phyloP scores from a whole-genome alignment of 1,140 invertebrate genomes.

The Saccostrea echinata region DNA sequence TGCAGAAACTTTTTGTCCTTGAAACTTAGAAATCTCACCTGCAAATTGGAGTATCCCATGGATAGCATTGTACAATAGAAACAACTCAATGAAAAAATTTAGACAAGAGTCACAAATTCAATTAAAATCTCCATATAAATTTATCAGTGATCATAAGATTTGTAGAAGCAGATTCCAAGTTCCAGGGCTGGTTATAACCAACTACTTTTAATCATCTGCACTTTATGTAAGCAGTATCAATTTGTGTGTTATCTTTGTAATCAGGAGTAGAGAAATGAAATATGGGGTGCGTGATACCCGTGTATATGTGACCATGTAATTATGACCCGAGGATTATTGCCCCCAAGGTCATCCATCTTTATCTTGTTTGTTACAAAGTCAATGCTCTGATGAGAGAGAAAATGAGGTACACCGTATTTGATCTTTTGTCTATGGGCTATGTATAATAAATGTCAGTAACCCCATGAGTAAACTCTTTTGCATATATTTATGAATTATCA shows the following conservation, averaged over 20 bases:
- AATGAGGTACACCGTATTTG: too few species aligned
- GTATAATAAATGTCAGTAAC: too few species aligned
- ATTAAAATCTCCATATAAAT: not conserved
- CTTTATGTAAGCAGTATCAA: too few species aligned
- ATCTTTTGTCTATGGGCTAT: too few species aligned
- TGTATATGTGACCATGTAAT: not conserved
- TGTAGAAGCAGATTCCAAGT: too few species aligned
- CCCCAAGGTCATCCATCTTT: not conserved
- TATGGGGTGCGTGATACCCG: not conserved
- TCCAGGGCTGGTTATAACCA: too few species aligned
- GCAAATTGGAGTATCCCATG: constrained; percentile 9
- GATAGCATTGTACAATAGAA: not conserved
- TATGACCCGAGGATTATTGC: not conserved
- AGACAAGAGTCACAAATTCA: not conserved
- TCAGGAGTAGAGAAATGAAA: not conserved
- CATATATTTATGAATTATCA: too few species aligned
- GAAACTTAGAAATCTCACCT: not conserved
- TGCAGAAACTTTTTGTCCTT: too few species aligned
- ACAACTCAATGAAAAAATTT: constrained; percentile 9
- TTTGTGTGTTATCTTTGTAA: too few species aligned
- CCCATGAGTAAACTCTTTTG: too few species aligned
- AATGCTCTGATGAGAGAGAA: not conserved
- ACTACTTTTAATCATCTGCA: too few species aligned
- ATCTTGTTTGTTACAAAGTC: not conserved
- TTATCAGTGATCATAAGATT: not conserved